These are phyloP conservation scores for Heteromurus nitidus DNA, from an alignment of 2,888 invertebrate genomes.

Conservation along the genomic window DNA sequence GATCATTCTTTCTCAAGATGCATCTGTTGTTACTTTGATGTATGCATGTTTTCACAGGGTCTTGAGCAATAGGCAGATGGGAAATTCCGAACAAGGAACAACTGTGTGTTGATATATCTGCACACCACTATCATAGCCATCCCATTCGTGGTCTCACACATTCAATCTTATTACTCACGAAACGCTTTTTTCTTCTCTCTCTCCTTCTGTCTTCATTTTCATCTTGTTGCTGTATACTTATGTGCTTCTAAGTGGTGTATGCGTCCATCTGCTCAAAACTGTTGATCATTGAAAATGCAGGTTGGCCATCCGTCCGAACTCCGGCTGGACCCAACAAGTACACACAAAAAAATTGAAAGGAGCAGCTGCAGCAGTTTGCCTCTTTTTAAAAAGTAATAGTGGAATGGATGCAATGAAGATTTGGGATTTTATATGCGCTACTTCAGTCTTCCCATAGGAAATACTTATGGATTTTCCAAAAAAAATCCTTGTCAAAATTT, in stretches of 20 bases:
- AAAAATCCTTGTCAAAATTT: too few relatives aligned
- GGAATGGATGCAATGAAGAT: too few relatives aligned
- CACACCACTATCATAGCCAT: too few relatives aligned
- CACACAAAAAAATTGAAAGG: neutral
- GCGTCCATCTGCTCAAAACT: slow-evolving; percentile 39
- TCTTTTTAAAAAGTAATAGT: neutral
- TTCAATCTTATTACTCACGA: too few relatives aligned
- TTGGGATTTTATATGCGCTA: too few relatives aligned
- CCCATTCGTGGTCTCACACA: too few relatives aligned
- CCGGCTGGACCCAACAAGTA: too few relatives aligned
- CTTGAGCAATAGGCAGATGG: slow-evolving; percentile 38
- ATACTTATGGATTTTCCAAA: too few relatives aligned
- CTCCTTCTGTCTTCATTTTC: too few relatives aligned
- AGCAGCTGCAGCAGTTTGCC: slow-evolving; percentile 13
- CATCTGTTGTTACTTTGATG: slow-evolving; percentile 30
- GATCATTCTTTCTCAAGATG: neutral
- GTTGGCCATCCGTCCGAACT: slow-evolving; percentile 21
- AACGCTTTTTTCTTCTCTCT: too few relatives aligned
- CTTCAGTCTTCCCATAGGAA: too few relatives aligned
- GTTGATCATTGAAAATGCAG: slow-evolving; percentile 39
- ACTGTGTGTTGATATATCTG: slow-evolving; percentile 15
- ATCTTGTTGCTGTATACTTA: neutral
- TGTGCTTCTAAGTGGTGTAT: neutral
- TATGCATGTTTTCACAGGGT: slow-evolving; percentile 36
- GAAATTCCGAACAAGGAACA: slow-evolving; percentile 25